A percentile compares a stretch with the other conserved stretches of the same genome.
Evolutionary conservation across 1,140 invertebrate genomes (phyloP).

Genomic region (Choristoneura fumiferana): DNA sequence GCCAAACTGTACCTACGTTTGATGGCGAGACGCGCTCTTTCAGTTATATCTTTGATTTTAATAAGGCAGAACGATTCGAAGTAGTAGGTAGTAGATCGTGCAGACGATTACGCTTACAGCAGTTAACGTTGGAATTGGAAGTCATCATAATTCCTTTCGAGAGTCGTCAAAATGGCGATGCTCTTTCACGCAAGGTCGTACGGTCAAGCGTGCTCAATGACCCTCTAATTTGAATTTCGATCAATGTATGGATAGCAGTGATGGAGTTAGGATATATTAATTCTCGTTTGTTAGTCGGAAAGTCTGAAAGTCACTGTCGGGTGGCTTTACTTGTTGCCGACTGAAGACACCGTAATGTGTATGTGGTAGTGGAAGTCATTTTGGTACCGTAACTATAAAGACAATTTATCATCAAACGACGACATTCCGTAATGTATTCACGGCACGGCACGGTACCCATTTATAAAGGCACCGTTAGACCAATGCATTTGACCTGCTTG

Average conservation of each 20-base stretch:
- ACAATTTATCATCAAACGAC: conserved; percentile 27
- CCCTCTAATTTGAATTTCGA: conserved; percentile 3
- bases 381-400: background rate
- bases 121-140: background rate
- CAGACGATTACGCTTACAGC: conserved; percentile 5
- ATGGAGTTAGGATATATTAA: background rate
- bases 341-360: too few relatives aligned
- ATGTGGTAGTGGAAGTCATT: too few relatives aligned
- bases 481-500: conserved; percentile 60
- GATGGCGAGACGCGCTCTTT: too few relatives aligned
- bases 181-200: conserved; percentile 12
- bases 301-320: too few relatives aligned
- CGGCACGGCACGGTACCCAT: conserved; percentile 40
- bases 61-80: too few relatives aligned
- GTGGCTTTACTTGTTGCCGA: too few relatives aligned
- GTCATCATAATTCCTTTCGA: background rate
- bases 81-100: background rate
- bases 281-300: too few relatives aligned
- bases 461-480: conserved; percentile 50
- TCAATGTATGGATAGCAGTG: background rate
- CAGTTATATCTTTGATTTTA: too few relatives aligned
- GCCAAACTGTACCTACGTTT: too few relatives aligned
- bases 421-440: conserved; percentile 40
- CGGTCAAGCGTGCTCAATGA: conserved; percentile 5
- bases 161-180: background rate